Evolutionary conservation across 1,140 invertebrate genomes (phyloP), one percentile per base, ranked within the genome.

Genomic region (Ditylenchus dipsaci): DNA sequence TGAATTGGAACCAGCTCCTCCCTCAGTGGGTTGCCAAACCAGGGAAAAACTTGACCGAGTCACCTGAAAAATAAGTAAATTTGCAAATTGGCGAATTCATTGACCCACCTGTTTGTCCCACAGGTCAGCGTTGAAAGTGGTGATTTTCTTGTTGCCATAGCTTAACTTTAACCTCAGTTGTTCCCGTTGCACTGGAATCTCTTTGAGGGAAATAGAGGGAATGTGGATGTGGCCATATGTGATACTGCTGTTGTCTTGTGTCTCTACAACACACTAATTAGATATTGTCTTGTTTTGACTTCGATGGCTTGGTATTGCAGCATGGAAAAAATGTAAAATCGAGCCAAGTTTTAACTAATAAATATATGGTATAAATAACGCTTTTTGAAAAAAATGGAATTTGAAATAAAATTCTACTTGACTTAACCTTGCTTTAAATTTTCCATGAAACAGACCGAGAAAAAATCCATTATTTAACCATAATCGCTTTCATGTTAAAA

Each of bases 171-270:
- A 42, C 38, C 79, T 27, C 8, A 81, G 58, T 58, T 81, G 79
- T 64, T 83, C 81, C 38, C 79, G 53, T 65, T 82, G 80, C 23
- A 83, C 79, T 15, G 80, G 80, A 43, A 73, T 76, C 45, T 75
- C 76, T 67, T 83, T 82, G 17, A 82, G 45, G 1, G 79, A 66
- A 63, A 82, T 82, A 9, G 81, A 83, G 17, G 80, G 80, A 65
- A 82, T 83, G 65, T 82, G 80, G 57, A 82, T 76, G 30, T 82
- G 77, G 8, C 80, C 80, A 58, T 82, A 82, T 3, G 76, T 72
- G 42, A 82, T 77, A 19, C 62, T 65, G 29, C 65, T 56, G 21
- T 69, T 67, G 63, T 82, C 80, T 61, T 81, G 81, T 23, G 47
- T 58, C 61, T 82, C 80, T 38, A 38, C 33, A 38, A 38, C 33